Base-by-base conservation (phyloP, 2,888 invertebrate genomes). In the Coleophora flavipennella region DNA sequence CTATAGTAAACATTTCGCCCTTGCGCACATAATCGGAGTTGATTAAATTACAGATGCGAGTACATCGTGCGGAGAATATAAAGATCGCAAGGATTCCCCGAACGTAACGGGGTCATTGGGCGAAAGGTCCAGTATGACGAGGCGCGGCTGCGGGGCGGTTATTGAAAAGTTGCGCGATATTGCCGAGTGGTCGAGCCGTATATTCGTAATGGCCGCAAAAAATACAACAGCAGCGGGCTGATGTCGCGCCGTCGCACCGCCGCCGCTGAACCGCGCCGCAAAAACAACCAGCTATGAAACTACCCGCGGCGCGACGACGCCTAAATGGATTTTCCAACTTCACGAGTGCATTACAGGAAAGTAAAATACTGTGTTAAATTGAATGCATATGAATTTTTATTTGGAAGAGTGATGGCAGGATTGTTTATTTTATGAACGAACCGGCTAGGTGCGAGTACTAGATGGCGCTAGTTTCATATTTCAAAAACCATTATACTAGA, bases 161-260 rank as follows among this genome's bases (percentile, higher is more conserved):
- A 84, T 84, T 84, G 83, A 83, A 84, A 84, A 83, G 77, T 83
- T 78, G 74, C 71, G 78, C 81, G 81, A 84, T 83, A 84, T 79
- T 81, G 81, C 78, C 78, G 75, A 79, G 79, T 78, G 68, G 73
- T 63, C 69, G 67, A 69, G 62, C 71, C 78, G 79, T 83, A 84
- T 80, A 84, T 81, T 81, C 73, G 80, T 81, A 83, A 81, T 81
- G 81, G 79, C 62, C 57, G 70, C 78, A 83, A 83, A 83, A 81
- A 81, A 79, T 73, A 76, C 77, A 81, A 74, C 68, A 62, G 67
- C 53, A 55, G 44, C 60, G 45, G 45, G 41, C 34, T 39, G 45
- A 51, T 60, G 62, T 63, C 57, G 58, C 56, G 57, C n/a, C n/a
- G n/a, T n/a, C n/a, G n/a, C 55, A 65, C 57, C 65, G 59, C 59